Evolutionary conservation across 2,797 vertebrate genomes (phyloP).

Genomic region (Psittacula derbiana): DNA sequence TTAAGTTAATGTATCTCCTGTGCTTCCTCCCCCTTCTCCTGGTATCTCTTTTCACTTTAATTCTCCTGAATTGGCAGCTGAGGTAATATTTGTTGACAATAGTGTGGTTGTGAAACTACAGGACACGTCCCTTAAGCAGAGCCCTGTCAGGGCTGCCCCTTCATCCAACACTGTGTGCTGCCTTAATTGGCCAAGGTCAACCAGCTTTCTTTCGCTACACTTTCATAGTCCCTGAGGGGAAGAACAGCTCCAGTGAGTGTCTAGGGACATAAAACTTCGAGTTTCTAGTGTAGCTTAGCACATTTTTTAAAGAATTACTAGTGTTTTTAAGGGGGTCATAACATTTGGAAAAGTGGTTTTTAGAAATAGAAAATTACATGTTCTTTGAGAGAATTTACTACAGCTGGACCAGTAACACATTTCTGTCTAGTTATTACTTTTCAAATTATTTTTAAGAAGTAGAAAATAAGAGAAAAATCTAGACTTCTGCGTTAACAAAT

Average conservation of each 20-base stretch:
- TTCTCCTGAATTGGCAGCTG: slow-evolving; percentile 15
- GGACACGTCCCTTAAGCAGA: background rate
- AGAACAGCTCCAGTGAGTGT: background rate
- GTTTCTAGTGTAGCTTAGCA: background rate
- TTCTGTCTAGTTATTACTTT: background rate
- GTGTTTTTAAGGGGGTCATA: background rate
- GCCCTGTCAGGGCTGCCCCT: background rate
- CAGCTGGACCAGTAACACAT: background rate
- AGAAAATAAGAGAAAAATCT: background rate
- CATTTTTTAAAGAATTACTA: background rate
- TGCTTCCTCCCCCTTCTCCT: background rate
- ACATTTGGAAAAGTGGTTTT: background rate
- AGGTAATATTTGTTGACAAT: slow-evolving; percentile 36
- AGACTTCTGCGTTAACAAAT: background rate
- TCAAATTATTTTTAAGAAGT: background rate
- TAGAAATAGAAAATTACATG: background rate
- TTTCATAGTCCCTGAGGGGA: slow-evolving; percentile 17
- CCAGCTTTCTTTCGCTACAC: background rate
- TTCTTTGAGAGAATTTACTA: background rate
- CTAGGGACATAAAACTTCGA: background rate
- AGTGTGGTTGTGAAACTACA: background rate
- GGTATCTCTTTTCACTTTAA: background rate
- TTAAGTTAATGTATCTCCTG: slow-evolving; percentile 16
- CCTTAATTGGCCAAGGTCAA: slow-evolving; percentile 71
- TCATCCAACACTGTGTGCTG: background rate